phyloP scores from a whole-genome alignment of 37 sponge, comb jelly and placozoan species.

The Cliona cf. orientalis region DNA sequence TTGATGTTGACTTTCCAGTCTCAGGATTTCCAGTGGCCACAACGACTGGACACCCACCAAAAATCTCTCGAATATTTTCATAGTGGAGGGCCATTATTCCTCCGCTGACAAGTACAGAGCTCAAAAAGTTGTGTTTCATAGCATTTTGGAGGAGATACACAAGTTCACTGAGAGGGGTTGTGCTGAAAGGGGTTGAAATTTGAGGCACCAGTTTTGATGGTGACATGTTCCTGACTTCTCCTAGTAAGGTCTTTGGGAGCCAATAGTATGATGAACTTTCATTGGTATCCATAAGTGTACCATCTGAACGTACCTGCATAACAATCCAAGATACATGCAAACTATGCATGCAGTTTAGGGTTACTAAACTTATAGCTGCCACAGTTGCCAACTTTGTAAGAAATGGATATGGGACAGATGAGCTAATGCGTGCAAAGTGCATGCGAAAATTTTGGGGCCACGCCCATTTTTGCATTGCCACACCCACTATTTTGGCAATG shows the following conservation, averaged over 20 bases:
- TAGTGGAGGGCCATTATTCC: constrained; percentile 9
- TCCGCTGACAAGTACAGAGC: neutral
- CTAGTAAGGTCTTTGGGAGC: neutral
- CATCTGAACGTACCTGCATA: neutral
- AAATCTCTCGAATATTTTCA: neutral
- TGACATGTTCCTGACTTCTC: constrained; percentile 15
- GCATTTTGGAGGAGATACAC: neutral
- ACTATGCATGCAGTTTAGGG: no score
- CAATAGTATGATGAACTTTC: neutral
- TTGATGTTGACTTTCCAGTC: constrained; percentile 25
- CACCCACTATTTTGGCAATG: neutral
- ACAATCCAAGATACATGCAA: neutral
- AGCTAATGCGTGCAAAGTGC: no score
- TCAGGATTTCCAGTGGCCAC: neutral
- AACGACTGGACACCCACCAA: neutral
- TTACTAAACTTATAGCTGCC: no score
- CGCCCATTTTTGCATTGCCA: no score
- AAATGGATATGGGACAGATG: no score
- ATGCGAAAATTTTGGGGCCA: no score
- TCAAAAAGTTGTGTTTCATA: constrained; percentile 11
- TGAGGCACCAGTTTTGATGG: neutral
- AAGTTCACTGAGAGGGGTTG: neutral
- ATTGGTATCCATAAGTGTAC: neutral
- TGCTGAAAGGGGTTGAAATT: neutral
- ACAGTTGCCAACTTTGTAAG: no score